These are phyloP conservation scores for Trinectes maculatus DNA, from an alignment of 2,113 vertebrate species.

Conservation along the genomic window DNA sequence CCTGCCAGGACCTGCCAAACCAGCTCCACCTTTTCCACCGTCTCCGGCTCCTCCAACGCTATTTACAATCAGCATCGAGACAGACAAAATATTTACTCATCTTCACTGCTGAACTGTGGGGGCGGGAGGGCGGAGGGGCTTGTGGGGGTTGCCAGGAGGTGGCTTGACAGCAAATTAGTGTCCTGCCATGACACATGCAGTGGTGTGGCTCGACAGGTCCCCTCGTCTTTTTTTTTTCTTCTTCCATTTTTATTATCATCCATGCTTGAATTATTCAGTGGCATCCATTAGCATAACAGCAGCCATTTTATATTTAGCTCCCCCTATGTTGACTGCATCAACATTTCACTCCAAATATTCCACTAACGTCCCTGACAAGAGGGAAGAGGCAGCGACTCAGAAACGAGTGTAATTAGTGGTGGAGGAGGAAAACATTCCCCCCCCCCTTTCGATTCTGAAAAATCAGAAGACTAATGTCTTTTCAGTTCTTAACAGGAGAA, in stretches of 20 bases:
- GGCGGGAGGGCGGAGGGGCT: background rate
- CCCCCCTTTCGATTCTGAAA: constrained; percentile 48
- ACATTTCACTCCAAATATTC: constrained; percentile 79
- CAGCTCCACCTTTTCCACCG: constrained; percentile 32
- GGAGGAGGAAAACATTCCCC: constrained; percentile 65
- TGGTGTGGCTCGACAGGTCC: constrained; percentile 78
- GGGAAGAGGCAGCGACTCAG: constrained; percentile 67
- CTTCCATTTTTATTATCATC: constrained; percentile 81
- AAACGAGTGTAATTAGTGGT: constrained; percentile 82
- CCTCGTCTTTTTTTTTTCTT: constrained; percentile 51
- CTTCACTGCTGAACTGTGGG: constrained; percentile 54
- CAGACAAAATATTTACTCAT: constrained; percentile 79
- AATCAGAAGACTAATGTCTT: constrained; percentile 61
- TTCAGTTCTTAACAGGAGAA: constrained; percentile 41
- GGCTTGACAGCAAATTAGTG: constrained; percentile 83
- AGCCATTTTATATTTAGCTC: constrained; percentile 87
- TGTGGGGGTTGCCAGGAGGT: constrained; percentile 4
- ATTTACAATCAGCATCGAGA: constrained; percentile 72
- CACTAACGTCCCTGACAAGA: constrained; percentile 76
- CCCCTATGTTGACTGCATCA: constrained; percentile 76
- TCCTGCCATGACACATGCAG: constrained; percentile 75
- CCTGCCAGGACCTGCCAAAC: constrained; percentile 37
- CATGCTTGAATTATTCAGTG: constrained; percentile 88
- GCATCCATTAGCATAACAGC: constrained; percentile 83
- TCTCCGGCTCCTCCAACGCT: constrained; percentile 57